These are phyloP conservation scores for Pelecanus crispus DNA, from an alignment of 2,113 vertebrate genomes.

Conservation along the genomic window DNA sequence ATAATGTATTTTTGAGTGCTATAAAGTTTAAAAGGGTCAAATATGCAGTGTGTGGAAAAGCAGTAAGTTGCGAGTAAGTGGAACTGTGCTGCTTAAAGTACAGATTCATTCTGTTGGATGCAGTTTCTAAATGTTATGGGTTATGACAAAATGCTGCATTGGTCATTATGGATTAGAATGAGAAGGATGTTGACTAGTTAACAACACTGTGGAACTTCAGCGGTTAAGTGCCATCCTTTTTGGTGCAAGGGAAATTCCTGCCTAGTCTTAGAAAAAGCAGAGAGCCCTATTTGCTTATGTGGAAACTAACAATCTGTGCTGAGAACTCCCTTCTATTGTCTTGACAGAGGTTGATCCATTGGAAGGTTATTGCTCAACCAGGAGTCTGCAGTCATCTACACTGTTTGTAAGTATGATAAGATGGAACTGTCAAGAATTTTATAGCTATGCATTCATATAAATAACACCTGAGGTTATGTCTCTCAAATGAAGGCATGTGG, in stretches of 20 bases:
- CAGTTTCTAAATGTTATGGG: neutral
- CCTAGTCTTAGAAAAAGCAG: neutral
- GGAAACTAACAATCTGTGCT: neutral
- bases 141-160: neutral
- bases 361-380: neutral
- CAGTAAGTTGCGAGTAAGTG: neutral
- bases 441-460: constrained; percentile 37
- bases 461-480: constrained; percentile 48
- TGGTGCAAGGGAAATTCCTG: neutral
- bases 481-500: constrained; percentile 56
- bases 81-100: neutral
- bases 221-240: neutral
- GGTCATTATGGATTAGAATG: neutral
- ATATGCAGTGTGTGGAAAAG: neutral
- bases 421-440: constrained; percentile 1
- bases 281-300: neutral
- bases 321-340: neutral
- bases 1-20: neutral
- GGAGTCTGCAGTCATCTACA: neutral
- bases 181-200: neutral
- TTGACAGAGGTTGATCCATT: neutral
- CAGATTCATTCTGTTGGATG: neutral
- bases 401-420: neutral
- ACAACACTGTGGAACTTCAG: neutral
- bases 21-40: neutral